Base-by-base conservation (phyloP, 1,140 invertebrate species). In the Drosophila dunni region DNA sequence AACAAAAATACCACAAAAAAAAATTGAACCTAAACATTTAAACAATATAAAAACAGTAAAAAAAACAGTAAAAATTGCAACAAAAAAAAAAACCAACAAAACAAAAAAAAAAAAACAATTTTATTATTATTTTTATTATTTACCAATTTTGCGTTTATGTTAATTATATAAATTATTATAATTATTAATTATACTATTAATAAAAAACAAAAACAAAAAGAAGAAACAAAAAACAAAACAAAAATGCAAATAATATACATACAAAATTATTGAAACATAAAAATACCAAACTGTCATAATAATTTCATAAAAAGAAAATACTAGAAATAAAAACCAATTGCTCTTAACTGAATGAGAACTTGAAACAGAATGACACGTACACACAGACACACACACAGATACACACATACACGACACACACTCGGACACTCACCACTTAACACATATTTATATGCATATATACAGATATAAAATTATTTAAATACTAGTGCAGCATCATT, bases 71-170 rank as follows among this genome's bases (percentile, higher is more conserved):
- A 69, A 63, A 70, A 71, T 57, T 57, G 48, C 53, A 53, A 46
- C 69, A 72, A 60, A 46, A 73, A 73, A 73, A 68, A 70, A 58
- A 72, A 63, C 70, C 65, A 80, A 58, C 15, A 61, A 66, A 74
- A 74, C 38, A 62, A 53, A 81, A 77, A 73, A 78, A 78, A 66
- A 78, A 78, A 78, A 63, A 64, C 64, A 88, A 81, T 89, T 89
- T 89, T 90, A 89, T 89, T 89, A 89, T 88, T 89, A 88, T 89
- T 89, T 86, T 88, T 89, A 89, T 89, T 89, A 89, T 89, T 88
- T 88, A 89, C 84, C 84, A 89, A 88, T 89, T 89, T 84, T 90
- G 85, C 84, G 84, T 89, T 89, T 89, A 88, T 89, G 81, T 89
- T 89, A 75, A 88, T 80, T 89, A 89, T 89, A 89, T 89, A 89